Evolutionary conservation across 1,140 invertebrate genomes (phyloP), one percentile per base, ranked within the genome.

Genomic region (Spodoptera litura): DNA sequence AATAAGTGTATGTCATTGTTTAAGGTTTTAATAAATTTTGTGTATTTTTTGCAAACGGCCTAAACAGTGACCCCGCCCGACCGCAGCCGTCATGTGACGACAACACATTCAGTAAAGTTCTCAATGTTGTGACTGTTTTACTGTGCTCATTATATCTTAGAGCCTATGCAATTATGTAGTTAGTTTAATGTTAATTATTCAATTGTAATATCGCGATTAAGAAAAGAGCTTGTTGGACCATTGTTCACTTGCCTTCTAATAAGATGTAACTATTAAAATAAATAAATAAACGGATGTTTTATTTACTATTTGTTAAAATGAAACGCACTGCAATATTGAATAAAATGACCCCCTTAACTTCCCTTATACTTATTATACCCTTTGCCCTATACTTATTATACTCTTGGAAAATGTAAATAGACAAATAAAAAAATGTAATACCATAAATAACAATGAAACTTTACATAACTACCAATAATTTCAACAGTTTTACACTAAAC

Each of bases 161-260:
- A 81, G 83, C 80, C 68, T 76, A 80, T 68, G 38, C 75, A 84
- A 78, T 84, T 82, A 87, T 77, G 81, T 91, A 92, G 89, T 85
- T 91, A 93, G 89, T 75, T 88, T 88, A 93, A 92, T 91, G 88
- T 91, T 68, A 52, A 68, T 64, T 91, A 92, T 85, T 91, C 85
- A 88, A 92, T 87, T 90, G 89, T 89, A 84, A 87, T 89, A 89
- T 82, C 81, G 86, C 82, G 83, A 81, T 64, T 93, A 93, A 88
- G 87, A 85, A 87, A 87, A 84, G 90, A 92, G 90, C 90, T 91
- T 91, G 92, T 89, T 92, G 92, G 88, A 94, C 91, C 91, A 91
- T 91, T 94, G 91, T 94, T 92, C 92, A 93, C 92, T 86, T 88
- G 91, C 91, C 87, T 88, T 89, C 78, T 89, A 81, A 85, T 89